Percentiles rank a stretch among this genome's conserved stretches.
Evolutionary conservation across 2,888 invertebrate genomes (phyloP).

Genomic region (Criorhina ranunculi): DNA sequence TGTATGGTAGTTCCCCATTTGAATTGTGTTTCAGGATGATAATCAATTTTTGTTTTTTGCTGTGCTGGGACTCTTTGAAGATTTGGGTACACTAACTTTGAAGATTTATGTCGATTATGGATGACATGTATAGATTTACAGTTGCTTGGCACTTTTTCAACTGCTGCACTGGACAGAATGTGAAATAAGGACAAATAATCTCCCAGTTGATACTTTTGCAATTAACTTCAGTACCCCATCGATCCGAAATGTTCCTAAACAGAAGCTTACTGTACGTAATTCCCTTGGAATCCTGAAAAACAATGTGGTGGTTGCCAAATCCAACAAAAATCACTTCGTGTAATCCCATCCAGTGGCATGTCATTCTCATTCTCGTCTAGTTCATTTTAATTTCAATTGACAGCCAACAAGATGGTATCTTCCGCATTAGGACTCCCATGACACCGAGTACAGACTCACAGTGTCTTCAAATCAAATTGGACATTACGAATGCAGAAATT

Average conservation of each 20-base stretch:
- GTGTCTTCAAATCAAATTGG: slow-evolving; percentile 69
- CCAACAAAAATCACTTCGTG: slow-evolving; percentile 27
- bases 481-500: slow-evolving; percentile 73
- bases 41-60: slow-evolving; percentile 54
- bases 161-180: too few species aligned
- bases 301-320: slow-evolving; percentile 13
- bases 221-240: background rate
- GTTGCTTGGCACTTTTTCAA: slow-evolving; percentile 14
- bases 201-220: too few species aligned
- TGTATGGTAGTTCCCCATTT: slow-evolving; percentile 4
- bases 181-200: too few species aligned
- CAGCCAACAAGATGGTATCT: slow-evolving; percentile 60
- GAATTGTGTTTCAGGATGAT: slow-evolving; percentile 37
- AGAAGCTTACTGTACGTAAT: background rate
- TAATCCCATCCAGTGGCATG: slow-evolving; percentile 50
- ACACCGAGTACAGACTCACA: slow-evolving; percentile 16
- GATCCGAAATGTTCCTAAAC: background rate
- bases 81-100: slow-evolving; percentile 9
- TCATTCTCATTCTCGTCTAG: slow-evolving; percentile 38
- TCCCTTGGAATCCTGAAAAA: background rate
- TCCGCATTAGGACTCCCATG: slow-evolving; percentile 13
- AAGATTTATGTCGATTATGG: slow-evolving; percentile 40
- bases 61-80: slow-evolving; percentile 15
- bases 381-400: slow-evolving; percentile 68
- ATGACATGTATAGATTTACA: slow-evolving; percentile 29